phyloP scores from a whole-genome alignment of 2,113 vertebrate genomes.

The Hippopotamus amphibius region DNA sequence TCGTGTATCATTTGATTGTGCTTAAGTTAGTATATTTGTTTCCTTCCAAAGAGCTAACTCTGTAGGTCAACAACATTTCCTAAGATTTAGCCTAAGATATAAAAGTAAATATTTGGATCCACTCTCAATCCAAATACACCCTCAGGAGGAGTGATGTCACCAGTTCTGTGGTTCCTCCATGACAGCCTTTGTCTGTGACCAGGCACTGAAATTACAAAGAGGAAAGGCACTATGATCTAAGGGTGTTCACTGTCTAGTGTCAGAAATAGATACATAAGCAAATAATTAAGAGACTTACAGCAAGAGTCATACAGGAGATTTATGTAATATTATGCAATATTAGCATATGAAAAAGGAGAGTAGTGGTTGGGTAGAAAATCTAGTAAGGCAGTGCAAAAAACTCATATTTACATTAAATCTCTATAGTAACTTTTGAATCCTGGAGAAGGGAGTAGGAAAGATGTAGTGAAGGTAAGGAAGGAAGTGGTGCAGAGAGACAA shows the following conservation, averaged over 20 bases:
- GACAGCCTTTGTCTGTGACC: conserved; percentile 2
- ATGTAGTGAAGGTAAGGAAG: neutral
- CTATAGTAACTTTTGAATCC: neutral
- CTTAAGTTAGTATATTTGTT: neutral
- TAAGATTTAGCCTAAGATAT: neutral
- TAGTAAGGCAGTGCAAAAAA: neutral
- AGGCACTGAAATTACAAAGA: neutral
- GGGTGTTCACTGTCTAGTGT: neutral
- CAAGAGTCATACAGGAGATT: conserved; percentile 5
- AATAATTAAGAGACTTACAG: conserved; percentile 48
- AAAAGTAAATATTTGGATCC: conserved; percentile 13
- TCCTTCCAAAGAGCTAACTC: neutral
- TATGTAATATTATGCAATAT: neutral
- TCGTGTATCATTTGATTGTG: neutral
- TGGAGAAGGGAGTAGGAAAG: neutral
- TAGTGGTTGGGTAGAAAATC: conserved; percentile 1
- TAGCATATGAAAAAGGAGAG: conserved; percentile 32
- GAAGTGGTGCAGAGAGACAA: neutral
- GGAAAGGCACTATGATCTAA: neutral
- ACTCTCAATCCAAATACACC: neutral
- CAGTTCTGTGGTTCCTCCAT: neutral
- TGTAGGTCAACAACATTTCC: neutral
- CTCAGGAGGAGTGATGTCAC: neutral
- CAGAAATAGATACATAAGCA: neutral
- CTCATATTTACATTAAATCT: conserved; percentile 35